A percentile compares a stretch with the other conserved stretches of the same genome.
Conservation (phyloP, 2,113 vertebrate species). For the Ochotona princeps region DNA sequence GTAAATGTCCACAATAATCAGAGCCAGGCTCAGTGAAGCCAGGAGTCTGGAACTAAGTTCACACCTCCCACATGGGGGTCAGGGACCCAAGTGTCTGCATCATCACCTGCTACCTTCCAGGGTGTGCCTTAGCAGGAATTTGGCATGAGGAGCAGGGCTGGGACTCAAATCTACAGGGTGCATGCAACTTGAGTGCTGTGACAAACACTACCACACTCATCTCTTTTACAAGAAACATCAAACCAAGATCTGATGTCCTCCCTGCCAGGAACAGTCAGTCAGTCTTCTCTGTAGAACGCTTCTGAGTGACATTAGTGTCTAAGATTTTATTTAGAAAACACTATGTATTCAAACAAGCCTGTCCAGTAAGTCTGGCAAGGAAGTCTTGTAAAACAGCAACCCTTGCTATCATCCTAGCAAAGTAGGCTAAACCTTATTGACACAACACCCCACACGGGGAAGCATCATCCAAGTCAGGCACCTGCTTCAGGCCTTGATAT, state of each 20-base stretch:
- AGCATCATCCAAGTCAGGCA: background rate
- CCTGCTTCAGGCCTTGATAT: background rate
- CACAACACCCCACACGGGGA: background rate
- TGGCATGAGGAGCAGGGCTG: too few species aligned
- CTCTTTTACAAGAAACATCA: conserved; percentile 37
- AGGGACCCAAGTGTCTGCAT: too few species aligned
- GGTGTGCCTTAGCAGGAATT: too few species aligned
- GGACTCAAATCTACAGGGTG: too few species aligned
- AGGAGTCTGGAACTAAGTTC: too few species aligned
- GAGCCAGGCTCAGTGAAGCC: too few species aligned
- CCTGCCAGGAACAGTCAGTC: conserved; percentile 19
- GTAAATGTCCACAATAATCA: too few species aligned
- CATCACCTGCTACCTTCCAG: too few species aligned
- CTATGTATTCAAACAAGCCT: background rate
- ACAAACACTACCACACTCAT: background rate
- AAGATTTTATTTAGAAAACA: conserved; percentile 34
- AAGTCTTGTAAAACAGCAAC: background rate
- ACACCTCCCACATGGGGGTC: too few species aligned
- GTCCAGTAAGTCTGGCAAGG: background rate
- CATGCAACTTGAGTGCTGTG: too few species aligned
- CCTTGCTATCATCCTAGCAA: background rate
- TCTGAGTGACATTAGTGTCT: background rate
- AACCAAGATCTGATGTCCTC: conserved; percentile 23
- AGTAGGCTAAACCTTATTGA: background rate
- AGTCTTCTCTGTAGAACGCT: background rate